Percentiles rank a stretch among this genome's conserved stretches.
phyloP scores from a whole-genome alignment of 2,888 invertebrate genomes.

The Andrena marginata region DNA sequence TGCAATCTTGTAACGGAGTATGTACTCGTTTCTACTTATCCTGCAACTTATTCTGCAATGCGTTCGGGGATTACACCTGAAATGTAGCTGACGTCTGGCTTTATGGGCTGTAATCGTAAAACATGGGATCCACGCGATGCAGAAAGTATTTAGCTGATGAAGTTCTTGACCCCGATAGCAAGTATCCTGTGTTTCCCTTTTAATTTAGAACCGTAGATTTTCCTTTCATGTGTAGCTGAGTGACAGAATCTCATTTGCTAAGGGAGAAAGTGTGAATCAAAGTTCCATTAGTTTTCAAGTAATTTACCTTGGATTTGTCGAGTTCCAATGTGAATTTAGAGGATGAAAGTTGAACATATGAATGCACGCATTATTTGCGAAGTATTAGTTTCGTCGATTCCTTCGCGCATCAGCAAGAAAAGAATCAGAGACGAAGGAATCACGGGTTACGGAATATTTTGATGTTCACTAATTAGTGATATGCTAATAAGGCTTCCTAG shows the following conservation, averaged over 20 bases:
- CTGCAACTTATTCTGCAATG: slow-evolving; percentile 8
- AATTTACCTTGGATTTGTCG: background rate
- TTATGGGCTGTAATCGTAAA: slow-evolving; percentile 21
- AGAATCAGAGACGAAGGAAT: background rate
- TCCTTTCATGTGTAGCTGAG: background rate
- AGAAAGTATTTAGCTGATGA: slow-evolving; percentile 13
- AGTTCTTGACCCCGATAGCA: slow-evolving; percentile 15
- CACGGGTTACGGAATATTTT: slow-evolving; percentile 21
- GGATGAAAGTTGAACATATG: background rate
- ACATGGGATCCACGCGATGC: background rate
- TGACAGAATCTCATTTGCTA: background rate
- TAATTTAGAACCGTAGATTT: background rate
- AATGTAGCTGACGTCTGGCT: background rate
- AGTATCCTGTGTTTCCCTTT: background rate
- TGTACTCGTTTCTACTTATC: slow-evolving; percentile 29
- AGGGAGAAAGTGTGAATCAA: slow-evolving; percentile 10
- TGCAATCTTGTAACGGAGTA: slow-evolving; percentile 13
- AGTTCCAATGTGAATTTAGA: background rate
- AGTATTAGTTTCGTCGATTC: background rate
- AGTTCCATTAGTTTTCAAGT: slow-evolving; percentile 9
- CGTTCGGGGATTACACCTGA: slow-evolving; percentile 2
- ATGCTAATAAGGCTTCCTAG: background rate
- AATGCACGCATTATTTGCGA: background rate
- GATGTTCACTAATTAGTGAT: slow-evolving; percentile 23
- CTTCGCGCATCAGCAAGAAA: background rate